A percentile compares a stretch with the other conserved stretches of the same genome.
These are phyloP conservation scores for Drosophila biarmipes DNA, from an alignment of 1,140 invertebrate genomes.

Conservation along the genomic window DNA sequence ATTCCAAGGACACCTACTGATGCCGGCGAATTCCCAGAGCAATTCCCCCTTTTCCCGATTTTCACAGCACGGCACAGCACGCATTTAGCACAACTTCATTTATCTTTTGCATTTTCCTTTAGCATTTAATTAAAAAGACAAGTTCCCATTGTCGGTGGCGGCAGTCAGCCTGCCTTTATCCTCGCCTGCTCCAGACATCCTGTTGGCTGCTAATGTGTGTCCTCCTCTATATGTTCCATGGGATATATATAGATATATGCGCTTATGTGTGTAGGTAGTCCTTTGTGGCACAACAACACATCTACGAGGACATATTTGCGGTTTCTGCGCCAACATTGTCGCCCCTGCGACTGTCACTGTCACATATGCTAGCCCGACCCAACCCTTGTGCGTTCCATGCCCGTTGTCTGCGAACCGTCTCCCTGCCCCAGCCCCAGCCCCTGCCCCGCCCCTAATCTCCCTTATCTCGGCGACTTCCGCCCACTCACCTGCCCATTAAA, in stretches of 20 bases:
- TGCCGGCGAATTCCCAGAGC: slow-evolving; percentile 26
- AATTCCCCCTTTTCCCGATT: slow-evolving; percentile 14
- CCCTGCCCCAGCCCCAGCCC: not conserved
- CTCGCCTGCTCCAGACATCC: slow-evolving; percentile 62
- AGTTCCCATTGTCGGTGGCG: slow-evolving; percentile 77
- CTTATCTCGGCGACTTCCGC: slow-evolving; percentile 31
- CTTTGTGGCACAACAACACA: slow-evolving; percentile 52
- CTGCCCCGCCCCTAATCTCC: not conserved
- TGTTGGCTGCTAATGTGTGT: slow-evolving; percentile 64
- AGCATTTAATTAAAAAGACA: slow-evolving; percentile 83
- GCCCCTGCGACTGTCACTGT: slow-evolving; percentile 68
- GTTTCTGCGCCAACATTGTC: slow-evolving; percentile 78
- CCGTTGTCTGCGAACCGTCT: slow-evolving; percentile 28
- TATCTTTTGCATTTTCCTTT: slow-evolving; percentile 81
- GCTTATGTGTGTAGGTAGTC: slow-evolving; percentile 18
- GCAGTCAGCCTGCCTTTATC: slow-evolving; percentile 41
- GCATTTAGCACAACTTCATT: slow-evolving; percentile 83
- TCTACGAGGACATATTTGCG: slow-evolving; percentile 72
- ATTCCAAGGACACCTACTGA: slow-evolving; percentile 37
- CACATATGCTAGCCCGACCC: slow-evolving; percentile 62
- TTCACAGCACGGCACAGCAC: slow-evolving; percentile 64
- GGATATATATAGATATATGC: slow-evolving; percentile 3
- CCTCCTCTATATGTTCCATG: slow-evolving; percentile 22
- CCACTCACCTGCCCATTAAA: slow-evolving; percentile 63
- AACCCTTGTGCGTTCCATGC: slow-evolving; percentile 15